Percentiles rank a stretch among this genome's conserved stretches.
phyloP scores from a whole-genome alignment of 2,113 vertebrate genomes.

The Genyomyrus donnyi region DNA sequence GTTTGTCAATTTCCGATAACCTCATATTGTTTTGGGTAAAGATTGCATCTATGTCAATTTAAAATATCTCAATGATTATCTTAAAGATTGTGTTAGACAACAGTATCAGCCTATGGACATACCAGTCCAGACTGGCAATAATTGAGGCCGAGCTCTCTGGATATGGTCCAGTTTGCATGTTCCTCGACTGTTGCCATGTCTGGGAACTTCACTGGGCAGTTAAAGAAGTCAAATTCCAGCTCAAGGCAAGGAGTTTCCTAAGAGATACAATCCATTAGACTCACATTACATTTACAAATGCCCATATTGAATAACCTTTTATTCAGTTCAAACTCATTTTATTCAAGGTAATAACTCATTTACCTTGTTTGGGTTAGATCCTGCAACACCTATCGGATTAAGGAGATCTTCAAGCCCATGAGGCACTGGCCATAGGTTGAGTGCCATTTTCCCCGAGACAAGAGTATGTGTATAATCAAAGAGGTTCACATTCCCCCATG shows the following conservation, averaged over 20 bases:
- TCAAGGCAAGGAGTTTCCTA: slow-evolving; percentile 97
- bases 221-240: slow-evolving; percentile 96
- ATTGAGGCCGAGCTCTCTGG: slow-evolving; percentile 88
- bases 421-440: slow-evolving; percentile 96
- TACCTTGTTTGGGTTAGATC: slow-evolving; percentile 97
- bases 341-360: neutral
- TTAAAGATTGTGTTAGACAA: neutral
- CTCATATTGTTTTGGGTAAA: neutral
- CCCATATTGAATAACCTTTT: neutral
- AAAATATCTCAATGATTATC: neutral
- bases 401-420: slow-evolving; percentile 93
- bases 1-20: neutral
- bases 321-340: too few relatives aligned
- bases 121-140: slow-evolving; percentile 87
- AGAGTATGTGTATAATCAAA: slow-evolving; percentile 96
- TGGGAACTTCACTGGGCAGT: slow-evolving; percentile 87
- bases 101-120: slow-evolving; percentile 37
- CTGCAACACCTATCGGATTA: slow-evolving; percentile 93
- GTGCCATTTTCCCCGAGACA: slow-evolving; percentile 94
- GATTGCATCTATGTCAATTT: neutral
- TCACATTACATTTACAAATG: slow-evolving; percentile 6
- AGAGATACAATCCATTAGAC: neutral
- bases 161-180: slow-evolving; percentile 89
- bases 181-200: slow-evolving; percentile 91
- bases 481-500: slow-evolving; percentile 96